Percentiles rank a stretch among this genome's conserved stretches.
Conservation (phyloP, 2,113 vertebrate genomes). For the Andinoacara biseriatus region DNA sequence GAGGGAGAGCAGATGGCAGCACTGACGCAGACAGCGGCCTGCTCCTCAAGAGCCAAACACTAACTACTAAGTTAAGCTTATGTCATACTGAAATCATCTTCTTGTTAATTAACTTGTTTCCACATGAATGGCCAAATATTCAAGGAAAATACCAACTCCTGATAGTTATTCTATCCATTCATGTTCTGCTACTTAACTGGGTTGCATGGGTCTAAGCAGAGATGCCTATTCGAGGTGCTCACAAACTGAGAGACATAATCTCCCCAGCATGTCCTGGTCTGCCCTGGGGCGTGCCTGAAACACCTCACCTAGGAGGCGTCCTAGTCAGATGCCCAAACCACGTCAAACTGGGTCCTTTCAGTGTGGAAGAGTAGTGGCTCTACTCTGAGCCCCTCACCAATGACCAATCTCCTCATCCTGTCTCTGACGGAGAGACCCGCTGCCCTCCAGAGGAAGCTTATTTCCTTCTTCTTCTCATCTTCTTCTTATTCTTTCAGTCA, state of each 20-base stretch:
- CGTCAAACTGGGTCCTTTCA: not conserved
- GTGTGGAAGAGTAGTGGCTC: not conserved
- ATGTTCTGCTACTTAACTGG: not conserved
- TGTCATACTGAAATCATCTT: not conserved
- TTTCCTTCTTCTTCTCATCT: not conserved
- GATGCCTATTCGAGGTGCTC: not conserved
- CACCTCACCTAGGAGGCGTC: not conserved
- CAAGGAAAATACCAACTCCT: not conserved
- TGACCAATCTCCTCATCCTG: not conserved
- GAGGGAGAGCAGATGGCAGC: not conserved
- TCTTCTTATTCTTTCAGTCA: not conserved
- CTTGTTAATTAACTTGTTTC: not conserved
- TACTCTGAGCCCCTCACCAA: too few species aligned
- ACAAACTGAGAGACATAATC: not conserved
- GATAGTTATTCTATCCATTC: not conserved
- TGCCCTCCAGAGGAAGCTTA: accelerated
- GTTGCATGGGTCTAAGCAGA: not conserved
- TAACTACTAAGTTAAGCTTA: not conserved
- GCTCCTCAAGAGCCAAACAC: not conserved
- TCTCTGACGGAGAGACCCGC: not conserved
- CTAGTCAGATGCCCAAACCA: not conserved
- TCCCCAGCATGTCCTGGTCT: not conserved
- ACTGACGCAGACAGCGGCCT: not conserved
- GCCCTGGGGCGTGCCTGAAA: not conserved
- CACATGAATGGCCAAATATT: not conserved